phyloP scores from a whole-genome alignment of 1,140 invertebrate species.

The Spodoptera frugiperda region DNA sequence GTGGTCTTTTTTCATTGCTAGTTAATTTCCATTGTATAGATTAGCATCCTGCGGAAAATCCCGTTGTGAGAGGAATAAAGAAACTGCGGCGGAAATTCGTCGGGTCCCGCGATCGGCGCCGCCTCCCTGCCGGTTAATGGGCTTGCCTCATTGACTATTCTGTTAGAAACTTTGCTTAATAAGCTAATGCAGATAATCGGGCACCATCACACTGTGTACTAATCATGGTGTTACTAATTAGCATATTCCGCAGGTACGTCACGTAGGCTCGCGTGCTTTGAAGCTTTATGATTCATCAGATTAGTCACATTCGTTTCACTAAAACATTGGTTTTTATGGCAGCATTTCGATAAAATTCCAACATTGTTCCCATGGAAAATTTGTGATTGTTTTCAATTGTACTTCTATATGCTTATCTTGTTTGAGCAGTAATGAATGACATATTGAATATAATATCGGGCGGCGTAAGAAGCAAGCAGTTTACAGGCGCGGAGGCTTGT shows the following conservation, averaged over 20 bases:
- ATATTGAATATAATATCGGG: slow-evolving; percentile 5
- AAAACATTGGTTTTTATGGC: slow-evolving; percentile 27
- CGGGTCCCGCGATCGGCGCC: slow-evolving; percentile 9
- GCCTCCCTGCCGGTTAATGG: slow-evolving; percentile 45
- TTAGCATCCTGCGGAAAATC: slow-evolving; percentile 53
- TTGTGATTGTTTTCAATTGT: not conserved
- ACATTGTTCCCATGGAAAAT: not conserved
- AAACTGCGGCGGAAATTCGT: slow-evolving; percentile 44
- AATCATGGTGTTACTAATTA: slow-evolving; percentile 30
- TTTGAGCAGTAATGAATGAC: slow-evolving; percentile 16
- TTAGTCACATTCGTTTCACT: slow-evolving; percentile 32
- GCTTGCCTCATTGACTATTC: slow-evolving; percentile 37
- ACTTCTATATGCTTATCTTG: slow-evolving; percentile 9
- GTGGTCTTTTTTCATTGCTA: slow-evolving; percentile 35
- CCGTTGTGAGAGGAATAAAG: slow-evolving; percentile 49
- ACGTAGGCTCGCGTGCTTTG: slow-evolving; percentile 19
- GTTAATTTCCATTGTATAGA: slow-evolving; percentile 57
- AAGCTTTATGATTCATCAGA: slow-evolving; percentile 26
- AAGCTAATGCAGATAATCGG: slow-evolving; percentile 39
- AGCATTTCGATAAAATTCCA: not conserved
- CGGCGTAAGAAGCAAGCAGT: slow-evolving; percentile 19
- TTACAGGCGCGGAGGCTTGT: not conserved
- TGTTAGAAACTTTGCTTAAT: slow-evolving; percentile 42
- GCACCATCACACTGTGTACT: slow-evolving; percentile 32
- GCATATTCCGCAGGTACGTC: slow-evolving; percentile 16